Evolutionary conservation across 1,140 invertebrate genomes (phyloP).

Genomic region (Philopotamus ludificatus): DNA sequence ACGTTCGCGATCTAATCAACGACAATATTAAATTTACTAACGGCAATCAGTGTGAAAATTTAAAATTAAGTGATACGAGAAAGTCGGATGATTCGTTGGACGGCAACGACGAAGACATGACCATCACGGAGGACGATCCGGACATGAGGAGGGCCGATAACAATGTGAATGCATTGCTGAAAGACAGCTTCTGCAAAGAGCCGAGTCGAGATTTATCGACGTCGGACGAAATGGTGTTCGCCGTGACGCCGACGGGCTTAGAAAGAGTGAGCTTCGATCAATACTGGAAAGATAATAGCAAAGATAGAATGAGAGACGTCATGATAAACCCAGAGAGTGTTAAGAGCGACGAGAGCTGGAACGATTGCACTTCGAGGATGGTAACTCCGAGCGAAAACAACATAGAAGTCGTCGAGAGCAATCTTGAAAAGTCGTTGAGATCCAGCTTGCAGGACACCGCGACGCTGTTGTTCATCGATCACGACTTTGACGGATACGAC

Average conservation of each 20-base stretch:
- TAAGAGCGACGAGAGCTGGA: constrained; percentile 51
- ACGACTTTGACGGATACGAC: constrained; percentile 56
- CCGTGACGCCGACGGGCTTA: constrained; percentile 53
- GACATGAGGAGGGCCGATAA: constrained; percentile 43
- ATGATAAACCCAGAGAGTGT: constrained; percentile 45
- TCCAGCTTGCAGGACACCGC: constrained; percentile 31
- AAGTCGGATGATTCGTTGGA: constrained; percentile 54
- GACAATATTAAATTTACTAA: constrained; percentile 39
- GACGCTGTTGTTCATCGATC: constrained; percentile 49
- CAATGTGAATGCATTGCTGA: constrained; percentile 40
- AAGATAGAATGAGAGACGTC: no score
- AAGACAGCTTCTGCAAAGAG: constrained; percentile 49
- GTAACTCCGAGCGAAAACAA: constrained; percentile 27
- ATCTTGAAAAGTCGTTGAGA: constrained; percentile 23
- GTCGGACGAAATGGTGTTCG: constrained; percentile 57
- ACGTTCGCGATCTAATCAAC: constrained; percentile 36
- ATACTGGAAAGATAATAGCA: constrained; percentile 48
- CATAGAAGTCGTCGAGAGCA: constrained; percentile 16
- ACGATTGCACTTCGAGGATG: constrained; percentile 45
- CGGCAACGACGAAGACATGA: constrained; percentile 54
- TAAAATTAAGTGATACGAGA: constrained; percentile 27
- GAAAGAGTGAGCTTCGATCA: constrained; percentile 55
- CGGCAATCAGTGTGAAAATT: constrained; percentile 18
- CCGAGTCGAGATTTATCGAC: constrained; percentile 55
- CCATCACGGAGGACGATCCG: constrained; percentile 55